phyloP scores from a whole-genome alignment of 2,797 vertebrate species.

The Argentina silus region DNA sequence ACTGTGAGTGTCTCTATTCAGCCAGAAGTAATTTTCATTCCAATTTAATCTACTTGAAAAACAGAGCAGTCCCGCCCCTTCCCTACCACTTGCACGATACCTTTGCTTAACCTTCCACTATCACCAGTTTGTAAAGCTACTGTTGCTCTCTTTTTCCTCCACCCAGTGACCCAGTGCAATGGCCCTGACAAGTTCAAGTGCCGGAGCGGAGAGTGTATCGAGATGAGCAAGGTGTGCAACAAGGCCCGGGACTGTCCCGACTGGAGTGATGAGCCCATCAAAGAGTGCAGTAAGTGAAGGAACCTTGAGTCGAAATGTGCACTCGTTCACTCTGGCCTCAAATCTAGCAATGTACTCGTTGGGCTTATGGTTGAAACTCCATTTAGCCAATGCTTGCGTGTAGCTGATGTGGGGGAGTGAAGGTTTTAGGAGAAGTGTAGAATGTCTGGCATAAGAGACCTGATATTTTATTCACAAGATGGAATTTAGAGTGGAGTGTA shows the following conservation, averaged over 20 bases:
- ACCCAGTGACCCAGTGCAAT: constrained; percentile 89
- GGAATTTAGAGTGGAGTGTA: too few relatives aligned
- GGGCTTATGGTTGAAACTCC: too few relatives aligned
- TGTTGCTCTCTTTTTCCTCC: constrained; percentile 4
- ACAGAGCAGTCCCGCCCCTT: not conserved
- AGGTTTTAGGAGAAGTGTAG: too few relatives aligned
- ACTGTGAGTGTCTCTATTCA: constrained; percentile 70
- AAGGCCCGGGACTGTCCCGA: constrained; percentile 92
- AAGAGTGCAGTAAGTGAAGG: constrained; percentile 91
- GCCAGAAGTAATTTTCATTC: not conserved
- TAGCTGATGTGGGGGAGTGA: too few relatives aligned
- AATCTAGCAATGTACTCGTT: too few relatives aligned
- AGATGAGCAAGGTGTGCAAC: constrained; percentile 93
- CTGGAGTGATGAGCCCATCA: constrained; percentile 96
- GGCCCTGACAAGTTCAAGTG: constrained; percentile 96
- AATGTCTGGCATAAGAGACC: too few relatives aligned
- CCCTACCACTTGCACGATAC: not conserved
- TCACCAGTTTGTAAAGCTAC: not conserved
- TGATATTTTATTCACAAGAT: too few relatives aligned
- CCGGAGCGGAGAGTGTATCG: constrained; percentile 94
- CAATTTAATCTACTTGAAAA: not conserved
- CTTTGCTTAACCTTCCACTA: not conserved
- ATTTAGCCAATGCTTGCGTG: too few relatives aligned
- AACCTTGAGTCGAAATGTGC: too few relatives aligned
- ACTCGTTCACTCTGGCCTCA: too few relatives aligned